Evolutionary conservation across 1,140 invertebrate genomes (phyloP).

Genomic region (Phthorimaea operculella): DNA sequence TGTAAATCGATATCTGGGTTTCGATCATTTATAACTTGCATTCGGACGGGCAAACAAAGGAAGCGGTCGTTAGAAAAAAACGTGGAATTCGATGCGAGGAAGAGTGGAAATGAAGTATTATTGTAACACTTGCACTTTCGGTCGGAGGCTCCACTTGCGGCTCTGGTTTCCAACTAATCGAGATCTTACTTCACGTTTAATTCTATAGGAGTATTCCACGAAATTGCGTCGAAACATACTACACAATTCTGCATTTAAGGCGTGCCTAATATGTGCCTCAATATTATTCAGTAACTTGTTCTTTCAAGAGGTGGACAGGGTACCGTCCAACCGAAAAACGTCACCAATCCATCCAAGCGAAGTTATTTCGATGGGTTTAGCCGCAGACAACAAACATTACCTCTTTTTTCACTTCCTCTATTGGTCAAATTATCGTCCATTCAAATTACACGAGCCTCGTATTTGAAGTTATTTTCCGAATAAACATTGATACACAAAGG

Average conservation of each 20-base stretch:
- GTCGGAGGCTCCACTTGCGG: conserved; percentile 20
- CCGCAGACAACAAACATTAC: background rate
- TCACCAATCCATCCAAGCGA: too few species aligned
- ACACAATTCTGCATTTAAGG: too few species aligned
- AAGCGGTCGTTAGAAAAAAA: conserved; percentile 36
- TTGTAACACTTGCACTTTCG: conserved; percentile 65
- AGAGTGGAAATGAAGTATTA: conserved; percentile 56
- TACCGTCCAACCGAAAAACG: too few species aligned
- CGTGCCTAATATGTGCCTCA: too few species aligned
- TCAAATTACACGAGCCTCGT: background rate
- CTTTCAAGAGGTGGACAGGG: too few species aligned
- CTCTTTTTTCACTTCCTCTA: conserved; percentile 2
- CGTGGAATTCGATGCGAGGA: conserved; percentile 40
- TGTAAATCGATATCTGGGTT: conserved; percentile 54
- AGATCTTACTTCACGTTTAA: background rate
- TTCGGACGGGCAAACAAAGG: conserved; percentile 56
- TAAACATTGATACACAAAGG: background rate
- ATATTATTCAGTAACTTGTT: too few species aligned
- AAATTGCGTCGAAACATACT: background rate
- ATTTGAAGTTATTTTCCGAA: background rate
- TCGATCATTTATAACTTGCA: conserved; percentile 64
- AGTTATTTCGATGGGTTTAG: background rate
- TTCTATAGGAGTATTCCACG: background rate
- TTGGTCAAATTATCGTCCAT: conserved; percentile 2
- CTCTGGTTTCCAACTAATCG: conserved; percentile 10